Evolutionary conservation across 2,888 invertebrate species (phyloP).

Genomic region (Brachyptera putata): DNA sequence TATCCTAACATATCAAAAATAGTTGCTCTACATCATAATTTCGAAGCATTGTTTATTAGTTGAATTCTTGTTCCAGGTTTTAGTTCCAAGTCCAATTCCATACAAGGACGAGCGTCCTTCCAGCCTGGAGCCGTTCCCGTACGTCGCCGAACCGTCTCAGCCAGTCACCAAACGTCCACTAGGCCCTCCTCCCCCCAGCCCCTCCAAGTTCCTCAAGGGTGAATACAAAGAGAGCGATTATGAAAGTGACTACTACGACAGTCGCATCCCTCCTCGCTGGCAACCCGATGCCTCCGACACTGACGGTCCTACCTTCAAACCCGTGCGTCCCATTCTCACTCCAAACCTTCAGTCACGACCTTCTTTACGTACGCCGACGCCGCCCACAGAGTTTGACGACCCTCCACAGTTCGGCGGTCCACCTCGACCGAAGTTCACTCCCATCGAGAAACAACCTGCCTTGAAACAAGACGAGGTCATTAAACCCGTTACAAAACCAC

Average conservation of each 20-base stretch:
- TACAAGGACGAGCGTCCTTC: constrained; percentile 27
- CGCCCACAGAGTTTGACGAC: constrained; percentile 56
- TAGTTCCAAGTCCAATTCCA: constrained; percentile 4
- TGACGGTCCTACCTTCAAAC: constrained; percentile 54
- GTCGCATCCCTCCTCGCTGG: constrained; percentile 59
- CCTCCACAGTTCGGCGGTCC: constrained; percentile 46
- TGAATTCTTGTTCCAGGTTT: too few species aligned
- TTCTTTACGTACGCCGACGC: constrained; percentile 51
- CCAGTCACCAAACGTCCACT: constrained; percentile 42
- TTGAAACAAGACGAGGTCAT: constrained; percentile 42
- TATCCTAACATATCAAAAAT: too few species aligned
- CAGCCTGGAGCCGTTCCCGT: constrained; percentile 47
- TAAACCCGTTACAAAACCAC: constrained; percentile 44
- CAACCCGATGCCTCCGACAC: constrained; percentile 51
- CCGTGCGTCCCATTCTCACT: constrained; percentile 55
- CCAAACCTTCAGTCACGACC: constrained; percentile 46
- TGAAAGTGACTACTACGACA: constrained; percentile 62
- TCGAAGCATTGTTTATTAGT: too few species aligned
- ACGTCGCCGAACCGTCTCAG: constrained; percentile 44
- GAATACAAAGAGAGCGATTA: constrained; percentile 66
- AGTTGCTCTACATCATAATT: too few species aligned
- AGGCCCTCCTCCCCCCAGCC: constrained; percentile 54
- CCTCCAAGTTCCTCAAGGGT: constrained; percentile 61
- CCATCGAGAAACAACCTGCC: constrained; percentile 48
- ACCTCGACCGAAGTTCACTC: constrained; percentile 55